Percentiles rank a stretch among this genome's conserved stretches.
phyloP scores from a whole-genome alignment of 2,113 vertebrate genomes.

The Lasiurus borealis region DNA sequence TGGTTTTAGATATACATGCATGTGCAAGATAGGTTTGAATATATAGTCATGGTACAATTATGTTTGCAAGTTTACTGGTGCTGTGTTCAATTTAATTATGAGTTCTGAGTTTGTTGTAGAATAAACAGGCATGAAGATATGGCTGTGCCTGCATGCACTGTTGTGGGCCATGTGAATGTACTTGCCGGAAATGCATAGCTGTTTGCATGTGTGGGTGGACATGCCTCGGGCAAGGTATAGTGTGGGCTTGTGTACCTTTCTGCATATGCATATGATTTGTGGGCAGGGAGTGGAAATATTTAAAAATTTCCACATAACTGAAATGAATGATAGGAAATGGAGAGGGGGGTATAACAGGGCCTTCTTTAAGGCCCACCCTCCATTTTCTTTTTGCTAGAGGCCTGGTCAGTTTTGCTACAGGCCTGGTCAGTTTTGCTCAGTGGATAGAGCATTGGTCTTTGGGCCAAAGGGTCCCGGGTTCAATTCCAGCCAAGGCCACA shows the following conservation, averaged over 20 bases:
- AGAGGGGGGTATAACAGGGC: background rate
- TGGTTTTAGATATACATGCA: background rate
- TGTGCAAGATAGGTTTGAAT: background rate
- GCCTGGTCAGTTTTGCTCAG: too few species aligned
- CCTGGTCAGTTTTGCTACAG: too few species aligned
- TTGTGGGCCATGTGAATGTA: background rate
- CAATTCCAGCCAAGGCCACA: too few species aligned
- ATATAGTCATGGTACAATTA: background rate
- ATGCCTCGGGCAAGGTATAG: background rate
- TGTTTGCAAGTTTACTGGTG: background rate
- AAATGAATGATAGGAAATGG: background rate
- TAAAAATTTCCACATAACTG: background rate
- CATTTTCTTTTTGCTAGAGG: too few species aligned
- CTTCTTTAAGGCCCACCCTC: background rate
- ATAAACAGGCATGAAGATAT: background rate
- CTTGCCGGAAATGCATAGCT: background rate
- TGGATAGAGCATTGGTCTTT: too few species aligned
- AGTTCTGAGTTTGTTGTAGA: slow-evolving; percentile 24
- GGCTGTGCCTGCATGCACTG: background rate
- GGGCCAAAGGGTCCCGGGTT: too few species aligned
- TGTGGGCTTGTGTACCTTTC: background rate
- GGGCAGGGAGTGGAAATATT: slow-evolving; percentile 43
- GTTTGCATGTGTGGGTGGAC: background rate
- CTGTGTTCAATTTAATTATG: background rate
- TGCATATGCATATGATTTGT: background rate